Base-by-base conservation (phyloP, 2,797 vertebrate genomes). In the Ceryle rudis region DNA sequence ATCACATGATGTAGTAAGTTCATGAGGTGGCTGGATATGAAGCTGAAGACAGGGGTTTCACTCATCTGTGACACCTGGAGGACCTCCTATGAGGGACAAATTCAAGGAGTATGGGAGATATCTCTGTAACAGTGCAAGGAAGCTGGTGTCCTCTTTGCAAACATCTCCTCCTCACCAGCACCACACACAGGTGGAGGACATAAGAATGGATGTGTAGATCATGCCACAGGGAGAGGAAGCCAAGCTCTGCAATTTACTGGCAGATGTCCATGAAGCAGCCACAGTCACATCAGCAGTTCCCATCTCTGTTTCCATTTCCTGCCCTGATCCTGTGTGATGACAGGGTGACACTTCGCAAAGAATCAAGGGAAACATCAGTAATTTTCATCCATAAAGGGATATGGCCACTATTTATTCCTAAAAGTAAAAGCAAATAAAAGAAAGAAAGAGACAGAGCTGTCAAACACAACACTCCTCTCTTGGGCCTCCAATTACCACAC, bases 231-330 rank as follows among this genome's bases (percentile, higher is more conserved):
- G 46, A 61, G 37, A 23, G 13, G 49, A 21, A 69, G 22, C 19
- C 46, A 39, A 81, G 15, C 26, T 54, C 33, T 20, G 22, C n/a
- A 29, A 17, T 42, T 5, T 47, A 28, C 35, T 12, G 28, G 35
- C 41, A 75, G 71, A 19, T 64, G 26, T 73, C n/a, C 55, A 58
- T 18, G 49, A 20, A 64, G 42, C n/a, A 14, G 70, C 20, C 2
- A 3, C 33, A 9, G 49, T 35, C 65, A 64, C 11, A 8, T 5
- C 64, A 69, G 35, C n/a, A 25, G 31, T 33, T 9, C 25, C 17
- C 31, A 41, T 2, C 22, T 81, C 25, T 0, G 0, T 23, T 77
- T 14, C 35, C 10, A 47, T 37, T 42, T 42, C 51, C 25, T 42
- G 44, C 18, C 26, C 23, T 3, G 6, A 4, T 25, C 18, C 31